Percentiles rank a stretch among this genome's conserved stretches.
Evolutionary conservation across 2,113 vertebrate species (phyloP).

Genomic region (Elachura formosa): DNA sequence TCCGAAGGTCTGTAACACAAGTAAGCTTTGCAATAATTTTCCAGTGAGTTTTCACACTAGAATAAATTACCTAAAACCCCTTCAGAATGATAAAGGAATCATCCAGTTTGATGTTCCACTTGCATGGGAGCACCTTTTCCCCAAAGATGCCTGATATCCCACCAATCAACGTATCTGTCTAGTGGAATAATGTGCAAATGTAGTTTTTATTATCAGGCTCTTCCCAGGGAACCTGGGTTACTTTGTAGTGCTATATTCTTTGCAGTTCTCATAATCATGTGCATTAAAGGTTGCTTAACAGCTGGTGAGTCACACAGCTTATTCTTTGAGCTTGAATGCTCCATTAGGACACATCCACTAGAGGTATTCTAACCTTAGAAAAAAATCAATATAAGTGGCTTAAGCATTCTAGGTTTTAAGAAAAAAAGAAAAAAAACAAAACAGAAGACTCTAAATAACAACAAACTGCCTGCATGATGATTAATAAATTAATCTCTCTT

Average conservation of each 20-base stretch:
- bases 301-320: constrained; percentile 52
- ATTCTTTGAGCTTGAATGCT: constrained; percentile 44
- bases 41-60: not conserved
- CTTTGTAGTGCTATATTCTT: constrained; percentile 45
- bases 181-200: constrained; percentile 30
- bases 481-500: not conserved
- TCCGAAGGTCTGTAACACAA: not conserved
- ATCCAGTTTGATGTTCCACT: not conserved
- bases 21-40: not conserved
- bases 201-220: constrained; percentile 37
- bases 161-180: not conserved
- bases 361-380: constrained; percentile 61
- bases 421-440: not conserved
- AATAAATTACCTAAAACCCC: not conserved
- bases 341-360: constrained; percentile 44
- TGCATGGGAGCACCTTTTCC: constrained; percentile 18
- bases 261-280: constrained; percentile 30
- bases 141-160: not conserved
- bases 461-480: not conserved
- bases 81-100: constrained; percentile 4
- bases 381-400: constrained; percentile 35
- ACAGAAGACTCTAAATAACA: not conserved
- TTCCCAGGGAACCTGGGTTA: constrained; percentile 35
- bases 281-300: constrained; percentile 59
- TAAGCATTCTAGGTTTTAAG: constrained; percentile 12